phyloP scores from a whole-genome alignment of 2,888 invertebrate genomes.

The Nineta flava region DNA sequence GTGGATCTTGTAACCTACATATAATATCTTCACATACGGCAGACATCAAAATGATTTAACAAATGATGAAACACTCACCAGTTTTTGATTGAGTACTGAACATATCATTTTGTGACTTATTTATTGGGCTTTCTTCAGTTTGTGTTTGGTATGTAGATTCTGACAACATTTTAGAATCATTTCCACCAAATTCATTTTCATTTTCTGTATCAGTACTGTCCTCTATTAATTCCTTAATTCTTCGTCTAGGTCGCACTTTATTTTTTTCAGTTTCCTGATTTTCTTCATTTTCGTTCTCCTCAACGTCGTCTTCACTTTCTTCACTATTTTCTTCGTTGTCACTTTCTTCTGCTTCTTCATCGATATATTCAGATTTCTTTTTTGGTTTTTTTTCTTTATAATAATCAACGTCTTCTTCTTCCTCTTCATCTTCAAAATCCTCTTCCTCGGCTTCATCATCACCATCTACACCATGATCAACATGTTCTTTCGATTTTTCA shows the following conservation, averaged over 20 bases:
- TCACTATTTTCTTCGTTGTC: conserved; percentile 6
- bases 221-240: conserved; percentile 18
- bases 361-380: conserved; percentile 19
- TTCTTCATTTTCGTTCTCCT: conserved; percentile 6
- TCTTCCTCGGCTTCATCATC: conserved; percentile 27
- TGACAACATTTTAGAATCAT: too few species aligned
- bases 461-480: conserved; percentile 22
- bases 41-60: too few species aligned
- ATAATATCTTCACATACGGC: too few species aligned
- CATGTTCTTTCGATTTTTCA: conserved; percentile 8
- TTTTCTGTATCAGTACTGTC: conserved; percentile 14
- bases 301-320: conserved; percentile 10
- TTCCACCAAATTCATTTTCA: background rate
- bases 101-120: too few species aligned
- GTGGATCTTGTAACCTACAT: too few species aligned
- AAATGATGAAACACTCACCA: too few species aligned
- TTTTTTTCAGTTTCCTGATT: conserved; percentile 2
- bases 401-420: conserved; percentile 26
- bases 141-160: too few species aligned
- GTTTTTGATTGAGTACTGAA: too few species aligned
- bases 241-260: background rate
- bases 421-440: conserved; percentile 34
- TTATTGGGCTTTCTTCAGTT: too few species aligned
- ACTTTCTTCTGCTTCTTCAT: conserved; percentile 19
- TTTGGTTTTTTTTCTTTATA: conserved; percentile 16